These are phyloP conservation scores for Sylvia atricapilla DNA, from an alignment of 2,113 vertebrate genomes.

Conservation along the genomic window DNA sequence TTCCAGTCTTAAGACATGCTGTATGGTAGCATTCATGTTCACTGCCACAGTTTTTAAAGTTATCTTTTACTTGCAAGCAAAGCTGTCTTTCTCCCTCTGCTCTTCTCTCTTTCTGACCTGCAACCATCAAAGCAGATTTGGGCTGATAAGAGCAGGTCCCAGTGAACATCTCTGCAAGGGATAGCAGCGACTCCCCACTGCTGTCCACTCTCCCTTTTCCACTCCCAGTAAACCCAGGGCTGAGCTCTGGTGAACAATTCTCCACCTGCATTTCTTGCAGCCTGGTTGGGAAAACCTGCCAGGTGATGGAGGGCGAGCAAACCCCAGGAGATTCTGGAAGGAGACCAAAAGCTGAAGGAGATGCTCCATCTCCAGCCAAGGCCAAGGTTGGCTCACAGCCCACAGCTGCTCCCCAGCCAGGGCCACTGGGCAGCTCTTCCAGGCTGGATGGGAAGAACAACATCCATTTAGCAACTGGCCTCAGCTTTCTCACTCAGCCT, in stretches of 20 bases:
- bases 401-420: background rate
- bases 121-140: background rate
- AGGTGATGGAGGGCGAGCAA: rapidly evolving
- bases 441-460: background rate
- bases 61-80: background rate
- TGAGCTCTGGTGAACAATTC: background rate
- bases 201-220: background rate
- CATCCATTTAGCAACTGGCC: background rate
- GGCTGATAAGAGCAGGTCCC: background rate
- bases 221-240: background rate
- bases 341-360: background rate
- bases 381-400: background rate
- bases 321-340: background rate
- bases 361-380: background rate
- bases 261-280: background rate
- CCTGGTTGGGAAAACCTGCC: background rate
- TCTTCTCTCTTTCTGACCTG: background rate
- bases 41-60: background rate
- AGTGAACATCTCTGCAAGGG: background rate
- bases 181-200: background rate
- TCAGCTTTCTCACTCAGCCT: background rate
- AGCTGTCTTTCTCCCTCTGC: background rate
- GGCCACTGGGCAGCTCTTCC: rapidly evolving
- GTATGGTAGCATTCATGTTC: background rate
- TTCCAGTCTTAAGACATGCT: background rate